These are phyloP conservation scores for Drusus annulatus DNA, from an alignment of 1,140 invertebrate species.

Conservation along the genomic window DNA sequence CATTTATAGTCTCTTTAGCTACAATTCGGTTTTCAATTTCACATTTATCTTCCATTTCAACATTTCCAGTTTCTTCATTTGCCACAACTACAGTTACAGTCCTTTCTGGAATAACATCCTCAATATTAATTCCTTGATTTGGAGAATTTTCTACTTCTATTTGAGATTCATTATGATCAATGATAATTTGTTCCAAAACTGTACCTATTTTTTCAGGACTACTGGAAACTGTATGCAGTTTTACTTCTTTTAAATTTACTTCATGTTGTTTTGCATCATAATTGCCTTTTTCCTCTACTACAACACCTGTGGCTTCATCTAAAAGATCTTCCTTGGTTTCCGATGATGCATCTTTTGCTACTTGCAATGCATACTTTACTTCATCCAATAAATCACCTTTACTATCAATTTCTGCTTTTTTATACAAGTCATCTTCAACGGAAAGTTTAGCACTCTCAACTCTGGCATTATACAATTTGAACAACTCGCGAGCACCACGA, in stretches of 20 bases:
- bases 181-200: background rate
- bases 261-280: background rate
- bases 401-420: no score
- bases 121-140: background rate
- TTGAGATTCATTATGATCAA: background rate
- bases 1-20: background rate
- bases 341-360: no score
- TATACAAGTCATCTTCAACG: no score
- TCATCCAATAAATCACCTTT: no score
- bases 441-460: no score
- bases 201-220: background rate
- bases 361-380: no score
- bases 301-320: no score
- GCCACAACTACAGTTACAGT: background rate
- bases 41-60: background rate
- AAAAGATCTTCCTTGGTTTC: no score
- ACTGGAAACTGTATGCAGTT: background rate
- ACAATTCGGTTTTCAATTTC: no score
- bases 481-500: no score
- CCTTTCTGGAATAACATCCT: background rate
- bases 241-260: background rate
- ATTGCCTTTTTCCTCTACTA: background rate
- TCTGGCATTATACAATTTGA: no score
- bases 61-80: background rate
- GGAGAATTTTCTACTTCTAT: background rate